phyloP scores from a whole-genome alignment of 2,888 invertebrate species.

The Tyria jacobaeae region DNA sequence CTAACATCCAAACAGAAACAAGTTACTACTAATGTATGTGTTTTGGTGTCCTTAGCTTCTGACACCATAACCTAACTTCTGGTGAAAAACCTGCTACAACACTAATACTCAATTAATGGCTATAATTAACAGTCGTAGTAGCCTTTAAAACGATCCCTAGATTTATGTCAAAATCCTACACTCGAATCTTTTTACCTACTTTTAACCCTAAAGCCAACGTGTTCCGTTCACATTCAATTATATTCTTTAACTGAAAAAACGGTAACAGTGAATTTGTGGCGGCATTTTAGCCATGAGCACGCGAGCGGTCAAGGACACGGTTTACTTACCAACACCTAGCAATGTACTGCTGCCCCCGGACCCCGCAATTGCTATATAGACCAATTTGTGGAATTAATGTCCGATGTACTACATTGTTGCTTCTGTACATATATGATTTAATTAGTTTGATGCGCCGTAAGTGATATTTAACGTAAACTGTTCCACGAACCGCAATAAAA shows the following conservation, averaged over 20 bases:
- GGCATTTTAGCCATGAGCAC: constrained; percentile 68
- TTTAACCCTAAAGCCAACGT: constrained; percentile 6
- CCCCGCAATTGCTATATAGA: constrained; percentile 70
- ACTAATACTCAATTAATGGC: background rate
- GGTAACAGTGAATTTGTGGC: constrained; percentile 56
- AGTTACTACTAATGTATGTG: too few species aligned
- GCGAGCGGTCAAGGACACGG: constrained; percentile 76
- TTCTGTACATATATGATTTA: constrained; percentile 56
- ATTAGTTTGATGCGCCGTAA: constrained; percentile 52
- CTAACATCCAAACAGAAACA: too few species aligned
- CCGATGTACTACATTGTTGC: constrained; percentile 45
- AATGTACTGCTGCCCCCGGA: constrained; percentile 42
- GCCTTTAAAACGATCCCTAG: background rate
- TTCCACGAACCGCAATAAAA: constrained; percentile 33
- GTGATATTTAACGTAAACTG: constrained; percentile 38
- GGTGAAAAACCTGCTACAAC: background rate
- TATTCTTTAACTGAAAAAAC: constrained; percentile 46
- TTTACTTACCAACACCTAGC: constrained; percentile 34
- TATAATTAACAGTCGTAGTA: background rate
- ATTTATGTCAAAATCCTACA: too few species aligned
- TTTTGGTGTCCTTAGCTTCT: too few species aligned
- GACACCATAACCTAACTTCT: too few species aligned
- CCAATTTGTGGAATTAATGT: constrained; percentile 76
- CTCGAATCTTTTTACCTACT: background rate
- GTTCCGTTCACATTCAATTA: constrained; percentile 20